phyloP scores from a whole-genome alignment of 2,797 vertebrate species.

The Carcharodon carcharias region DNA sequence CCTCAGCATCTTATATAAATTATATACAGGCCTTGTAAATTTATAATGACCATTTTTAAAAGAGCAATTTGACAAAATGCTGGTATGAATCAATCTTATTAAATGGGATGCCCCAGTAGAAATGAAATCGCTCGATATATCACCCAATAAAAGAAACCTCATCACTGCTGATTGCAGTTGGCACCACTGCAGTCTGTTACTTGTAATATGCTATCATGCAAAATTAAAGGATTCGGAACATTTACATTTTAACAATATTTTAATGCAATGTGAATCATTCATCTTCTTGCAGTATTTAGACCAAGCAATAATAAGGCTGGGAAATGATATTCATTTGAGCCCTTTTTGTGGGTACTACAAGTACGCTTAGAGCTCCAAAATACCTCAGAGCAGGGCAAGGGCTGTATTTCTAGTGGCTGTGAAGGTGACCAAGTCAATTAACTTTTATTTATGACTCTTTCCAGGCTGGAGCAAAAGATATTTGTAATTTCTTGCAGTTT shows the following conservation, averaged over 20 bases:
- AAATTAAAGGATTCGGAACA: neutral
- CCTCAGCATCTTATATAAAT: neutral
- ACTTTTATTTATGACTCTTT: neutral
- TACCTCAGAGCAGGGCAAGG: neutral
- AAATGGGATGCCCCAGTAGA: neutral
- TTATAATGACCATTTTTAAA: constrained; percentile 15
- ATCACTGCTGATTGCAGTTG: neutral
- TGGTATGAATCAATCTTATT: neutral
- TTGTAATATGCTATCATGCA: neutral
- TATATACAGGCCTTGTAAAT: neutral
- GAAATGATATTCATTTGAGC: neutral
- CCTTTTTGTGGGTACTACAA: neutral
- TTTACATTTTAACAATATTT: neutral
- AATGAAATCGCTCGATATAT: constrained; percentile 16
- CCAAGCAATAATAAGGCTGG: neutral
- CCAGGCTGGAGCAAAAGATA: neutral
- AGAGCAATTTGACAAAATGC: constrained; percentile 9
- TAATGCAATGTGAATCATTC: neutral
- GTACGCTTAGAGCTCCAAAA: neutral
- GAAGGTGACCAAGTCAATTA: neutral
- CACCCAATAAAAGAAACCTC: constrained; percentile 23
- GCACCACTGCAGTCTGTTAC: neutral
- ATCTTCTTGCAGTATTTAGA: too few relatives aligned
- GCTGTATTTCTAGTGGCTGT: neutral
- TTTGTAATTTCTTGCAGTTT: neutral